A percentile compares a stretch with the other conserved stretches of the same genome.
Evolutionary conservation across 1,140 invertebrate species (phyloP).

Genomic region (Chrysoperla carnea): DNA sequence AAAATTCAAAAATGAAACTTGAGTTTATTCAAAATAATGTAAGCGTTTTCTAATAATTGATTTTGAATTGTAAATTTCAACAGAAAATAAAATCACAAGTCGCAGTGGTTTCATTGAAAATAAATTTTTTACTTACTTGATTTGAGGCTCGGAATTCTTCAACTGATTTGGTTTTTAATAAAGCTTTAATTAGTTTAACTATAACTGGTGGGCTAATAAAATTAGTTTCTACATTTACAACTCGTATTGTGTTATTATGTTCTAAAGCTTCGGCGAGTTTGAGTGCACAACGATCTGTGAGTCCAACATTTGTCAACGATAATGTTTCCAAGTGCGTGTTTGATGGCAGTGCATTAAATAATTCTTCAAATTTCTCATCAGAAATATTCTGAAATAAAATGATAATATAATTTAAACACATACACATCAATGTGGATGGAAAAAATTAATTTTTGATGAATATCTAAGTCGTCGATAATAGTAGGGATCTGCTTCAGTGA

Average conservation of each 20-base stretch:
- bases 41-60: too few relatives aligned
- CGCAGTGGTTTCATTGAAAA: too few relatives aligned
- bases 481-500: neutral
- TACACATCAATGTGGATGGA: too few relatives aligned
- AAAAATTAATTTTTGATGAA: too few relatives aligned
- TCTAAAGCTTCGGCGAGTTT: constrained; percentile 70
- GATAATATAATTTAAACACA: constrained; percentile 5
- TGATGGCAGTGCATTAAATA: constrained; percentile 73
- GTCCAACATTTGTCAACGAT: constrained; percentile 82
- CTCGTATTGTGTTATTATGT: constrained; percentile 71
- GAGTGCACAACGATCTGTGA: constrained; percentile 74
- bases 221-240: constrained; percentile 93
- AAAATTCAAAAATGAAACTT: too few relatives aligned
- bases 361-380: constrained; percentile 79
- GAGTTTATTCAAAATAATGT: too few relatives aligned
- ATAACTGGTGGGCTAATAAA: constrained; percentile 75
- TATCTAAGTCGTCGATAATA: too few relatives aligned
- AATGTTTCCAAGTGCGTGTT: constrained; percentile 87
- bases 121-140: constrained; percentile 57
- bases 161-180: constrained; percentile 70
- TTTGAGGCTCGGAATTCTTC: constrained; percentile 91
- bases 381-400: constrained; percentile 73
- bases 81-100: too few relatives aligned
- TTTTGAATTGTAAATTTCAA: too few relatives aligned
- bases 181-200: constrained; percentile 65